Evolutionary conservation across 2,888 invertebrate species (phyloP).

Genomic region (Cephalotes varians): DNA sequence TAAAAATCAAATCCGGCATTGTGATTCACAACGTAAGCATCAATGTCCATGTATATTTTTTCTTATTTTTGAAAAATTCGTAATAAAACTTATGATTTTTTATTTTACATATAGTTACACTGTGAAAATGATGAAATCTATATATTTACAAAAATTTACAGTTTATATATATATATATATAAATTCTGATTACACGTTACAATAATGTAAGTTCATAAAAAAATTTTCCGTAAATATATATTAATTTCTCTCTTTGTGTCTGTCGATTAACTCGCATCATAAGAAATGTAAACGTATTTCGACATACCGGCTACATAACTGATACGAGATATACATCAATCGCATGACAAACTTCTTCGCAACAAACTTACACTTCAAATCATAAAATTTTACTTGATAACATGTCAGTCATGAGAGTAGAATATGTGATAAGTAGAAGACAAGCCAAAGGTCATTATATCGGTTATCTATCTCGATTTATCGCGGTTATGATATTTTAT

Average conservation of each 20-base stretch:
- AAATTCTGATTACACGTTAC: neutral
- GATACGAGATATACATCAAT: slow-evolving; percentile 58
- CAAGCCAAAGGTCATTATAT: slow-evolving; percentile 35
- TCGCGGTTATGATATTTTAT: slow-evolving; percentile 44
- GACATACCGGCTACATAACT: slow-evolving; percentile 27
- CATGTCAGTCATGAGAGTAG: slow-evolving; percentile 13
- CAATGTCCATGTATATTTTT: neutral
- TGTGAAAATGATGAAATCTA: neutral
- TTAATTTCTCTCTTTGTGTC: neutral
- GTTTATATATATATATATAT: no score
- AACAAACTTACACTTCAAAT: slow-evolving; percentile 42
- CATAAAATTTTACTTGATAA: slow-evolving; percentile 35
- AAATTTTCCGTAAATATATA: neutral
- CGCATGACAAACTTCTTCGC: slow-evolving; percentile 44
- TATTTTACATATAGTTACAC: neutral
- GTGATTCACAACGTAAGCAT: neutral
- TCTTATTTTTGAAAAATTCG: neutral
- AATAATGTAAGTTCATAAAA: neutral
- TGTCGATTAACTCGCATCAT: neutral
- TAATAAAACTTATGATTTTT: neutral
- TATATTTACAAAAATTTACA: neutral
- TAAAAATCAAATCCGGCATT: neutral
- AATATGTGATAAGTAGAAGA: slow-evolving; percentile 37
- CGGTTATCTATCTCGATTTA: slow-evolving; percentile 47
- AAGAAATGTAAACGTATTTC: neutral